phyloP scores from a whole-genome alignment of 2,797 vertebrate genomes.

The Notamacropus eugenii region DNA sequence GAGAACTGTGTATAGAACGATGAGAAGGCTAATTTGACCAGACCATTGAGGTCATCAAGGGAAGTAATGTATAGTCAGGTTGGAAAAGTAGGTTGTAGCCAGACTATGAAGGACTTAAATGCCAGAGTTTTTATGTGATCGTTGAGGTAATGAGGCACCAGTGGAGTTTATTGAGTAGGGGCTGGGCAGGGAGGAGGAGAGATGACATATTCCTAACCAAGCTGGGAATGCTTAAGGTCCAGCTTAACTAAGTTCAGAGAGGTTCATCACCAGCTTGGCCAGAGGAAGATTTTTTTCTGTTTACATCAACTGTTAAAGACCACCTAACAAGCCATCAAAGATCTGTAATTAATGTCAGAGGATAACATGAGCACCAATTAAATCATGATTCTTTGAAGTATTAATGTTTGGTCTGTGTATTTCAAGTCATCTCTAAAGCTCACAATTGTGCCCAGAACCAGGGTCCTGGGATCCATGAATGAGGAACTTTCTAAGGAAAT shows the following conservation, averaged over 20 bases:
- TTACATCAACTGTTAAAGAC: not conserved
- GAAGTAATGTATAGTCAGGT: not conserved
- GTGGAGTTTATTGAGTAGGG: not conserved
- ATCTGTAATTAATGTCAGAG: not conserved
- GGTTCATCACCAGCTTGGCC: not conserved
- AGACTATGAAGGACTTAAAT: not conserved
- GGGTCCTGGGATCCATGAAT: not conserved
- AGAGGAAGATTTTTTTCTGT: not conserved
- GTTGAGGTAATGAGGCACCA: not conserved
- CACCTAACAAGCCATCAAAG: not conserved
- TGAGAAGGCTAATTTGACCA: not conserved
- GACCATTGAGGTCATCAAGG: not conserved
- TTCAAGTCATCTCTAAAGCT: constrained; percentile 26
- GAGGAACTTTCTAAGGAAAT: not conserved
- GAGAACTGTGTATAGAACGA: not conserved
- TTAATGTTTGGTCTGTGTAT: not conserved
- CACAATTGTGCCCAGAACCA: constrained; percentile 3
- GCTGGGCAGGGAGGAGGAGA: not conserved
- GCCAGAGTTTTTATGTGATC: not conserved
- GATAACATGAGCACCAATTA: not conserved
- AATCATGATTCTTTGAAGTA: not conserved
- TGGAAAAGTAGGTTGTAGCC: not conserved
- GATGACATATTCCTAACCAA: not conserved
- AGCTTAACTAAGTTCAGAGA: not conserved
- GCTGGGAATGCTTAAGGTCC: not conserved